phyloP scores from a whole-genome alignment of 2,888 invertebrate genomes.

The Ceriagrion tenellum region DNA sequence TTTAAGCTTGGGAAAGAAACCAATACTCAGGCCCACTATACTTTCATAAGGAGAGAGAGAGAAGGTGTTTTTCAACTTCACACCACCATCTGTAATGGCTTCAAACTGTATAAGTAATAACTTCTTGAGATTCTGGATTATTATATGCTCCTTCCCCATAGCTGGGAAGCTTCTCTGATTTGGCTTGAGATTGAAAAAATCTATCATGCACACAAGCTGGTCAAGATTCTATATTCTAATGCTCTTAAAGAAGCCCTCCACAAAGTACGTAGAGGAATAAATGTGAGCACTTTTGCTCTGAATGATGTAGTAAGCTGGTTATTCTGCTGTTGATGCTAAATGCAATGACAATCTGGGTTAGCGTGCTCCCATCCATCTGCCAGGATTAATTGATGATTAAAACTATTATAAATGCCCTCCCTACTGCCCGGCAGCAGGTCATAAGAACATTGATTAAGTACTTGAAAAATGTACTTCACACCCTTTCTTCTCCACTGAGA shows the following conservation, averaged over 20 bases:
- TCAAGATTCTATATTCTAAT: conserved; percentile 47
- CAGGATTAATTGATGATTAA: conserved; percentile 57
- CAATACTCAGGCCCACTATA: conserved; percentile 45
- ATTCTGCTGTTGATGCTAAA: conserved; percentile 64
- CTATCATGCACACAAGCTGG: conserved; percentile 62
- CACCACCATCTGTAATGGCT: not conserved
- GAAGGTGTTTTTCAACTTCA: not conserved
- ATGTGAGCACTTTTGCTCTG: not conserved
- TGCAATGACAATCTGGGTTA: conserved; percentile 67
- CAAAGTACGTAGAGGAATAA: conserved; percentile 20
- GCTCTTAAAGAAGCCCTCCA: conserved; percentile 40
- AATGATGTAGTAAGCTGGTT: conserved; percentile 63
- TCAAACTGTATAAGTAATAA: conserved; percentile 50
- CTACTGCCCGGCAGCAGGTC: conserved; percentile 63
- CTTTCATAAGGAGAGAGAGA: not conserved
- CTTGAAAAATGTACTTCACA: conserved; percentile 56
- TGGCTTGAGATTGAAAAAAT: conserved; percentile 53
- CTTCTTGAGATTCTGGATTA: conserved; percentile 56
- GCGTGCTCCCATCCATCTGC: conserved; percentile 64
- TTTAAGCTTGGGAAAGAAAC: conserved; percentile 38
- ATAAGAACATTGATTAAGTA: conserved; percentile 61
- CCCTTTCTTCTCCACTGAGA: conserved; percentile 33
- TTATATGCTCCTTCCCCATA: not conserved
- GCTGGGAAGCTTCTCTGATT: conserved; percentile 6
- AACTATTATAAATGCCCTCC: conserved; percentile 62